phyloP scores from a whole-genome alignment of 2,113 vertebrate genomes.

The Argyrosomus japonicus region DNA sequence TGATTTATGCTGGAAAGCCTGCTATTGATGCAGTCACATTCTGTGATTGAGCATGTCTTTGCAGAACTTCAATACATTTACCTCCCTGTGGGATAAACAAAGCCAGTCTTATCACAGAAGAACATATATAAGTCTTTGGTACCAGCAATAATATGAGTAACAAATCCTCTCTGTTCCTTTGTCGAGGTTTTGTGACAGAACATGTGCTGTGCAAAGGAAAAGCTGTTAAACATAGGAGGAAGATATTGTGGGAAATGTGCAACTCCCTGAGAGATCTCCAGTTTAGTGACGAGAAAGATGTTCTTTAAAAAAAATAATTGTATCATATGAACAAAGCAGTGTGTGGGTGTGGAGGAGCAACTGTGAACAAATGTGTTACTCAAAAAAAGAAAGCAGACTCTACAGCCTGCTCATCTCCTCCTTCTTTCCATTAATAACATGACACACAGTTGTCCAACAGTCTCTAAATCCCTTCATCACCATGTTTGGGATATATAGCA shows the following conservation, averaged over 20 bases:
- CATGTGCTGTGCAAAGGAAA: conserved; percentile 46
- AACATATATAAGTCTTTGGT: neutral
- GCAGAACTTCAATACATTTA: conserved; percentile 27
- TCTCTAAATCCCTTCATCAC: conserved; percentile 22
- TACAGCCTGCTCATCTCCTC: conserved; percentile 35
- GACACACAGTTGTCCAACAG: conserved; percentile 30
- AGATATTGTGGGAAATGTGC: conserved; percentile 50
- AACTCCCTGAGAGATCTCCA: conserved; percentile 36
- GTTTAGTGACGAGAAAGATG: conserved; percentile 44
- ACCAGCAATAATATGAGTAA: neutral
- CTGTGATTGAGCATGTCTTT: conserved; percentile 4
- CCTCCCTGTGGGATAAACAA: conserved; percentile 15
- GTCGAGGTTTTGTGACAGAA: conserved; percentile 18
- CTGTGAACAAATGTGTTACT: conserved; percentile 73
- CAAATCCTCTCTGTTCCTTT: neutral
- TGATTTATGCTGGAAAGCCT: neutral
- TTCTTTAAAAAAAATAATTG: conserved; percentile 38
- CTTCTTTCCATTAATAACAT: conserved; percentile 46
- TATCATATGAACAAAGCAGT: conserved; percentile 54
- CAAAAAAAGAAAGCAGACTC: conserved; percentile 58
- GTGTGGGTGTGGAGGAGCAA: conserved; percentile 61
- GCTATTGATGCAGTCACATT: neutral
- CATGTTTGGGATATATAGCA: conserved; percentile 25
- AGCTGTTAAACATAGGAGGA: conserved; percentile 54
- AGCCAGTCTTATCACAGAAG: conserved; percentile 4